phyloP scores from a whole-genome alignment of 2,797 vertebrate species.

The Poeciliopsis turneri region DNA sequence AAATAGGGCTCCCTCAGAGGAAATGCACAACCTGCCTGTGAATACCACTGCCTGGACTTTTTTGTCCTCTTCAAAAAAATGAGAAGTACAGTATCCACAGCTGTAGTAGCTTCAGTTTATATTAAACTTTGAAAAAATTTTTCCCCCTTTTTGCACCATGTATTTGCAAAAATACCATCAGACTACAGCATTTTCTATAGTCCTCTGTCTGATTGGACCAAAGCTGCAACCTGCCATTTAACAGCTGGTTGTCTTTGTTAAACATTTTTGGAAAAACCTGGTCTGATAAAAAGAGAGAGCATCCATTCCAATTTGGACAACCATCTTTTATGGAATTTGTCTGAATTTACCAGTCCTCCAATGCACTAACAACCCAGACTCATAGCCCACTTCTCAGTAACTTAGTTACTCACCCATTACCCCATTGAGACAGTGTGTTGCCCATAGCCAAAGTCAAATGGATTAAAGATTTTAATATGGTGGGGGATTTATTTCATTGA shows the following conservation, averaged over 20 bases:
- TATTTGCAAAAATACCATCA: not conserved
- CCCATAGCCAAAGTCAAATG: not conserved
- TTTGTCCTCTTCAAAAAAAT: slow-evolving; percentile 59
- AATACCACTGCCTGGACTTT: slow-evolving; percentile 73
- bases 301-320: not conserved
- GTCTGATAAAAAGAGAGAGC: not conserved
- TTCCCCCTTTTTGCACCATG: not conserved
- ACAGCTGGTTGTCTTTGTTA: not conserved
- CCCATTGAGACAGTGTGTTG: not conserved
- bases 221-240: not conserved
- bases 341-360: not conserved
- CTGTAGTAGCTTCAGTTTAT: not conserved
- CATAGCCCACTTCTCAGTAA: not conserved
- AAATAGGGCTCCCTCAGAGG: slow-evolving; percentile 78
- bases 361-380: not conserved
- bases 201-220: not conserved
- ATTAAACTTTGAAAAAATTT: not conserved
- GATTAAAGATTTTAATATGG: not conserved
- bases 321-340: not conserved
- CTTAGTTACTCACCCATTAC: not conserved
- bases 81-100: slow-evolving; percentile 25
- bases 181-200: not conserved
- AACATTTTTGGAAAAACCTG: not conserved
- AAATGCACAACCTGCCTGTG: slow-evolving; percentile 76
- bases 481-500: not conserved